These are phyloP conservation scores for Bolinopsis microptera DNA, from an alignment of 37 sponge, comb jelly and placozoan species.

Conservation along the genomic window DNA sequence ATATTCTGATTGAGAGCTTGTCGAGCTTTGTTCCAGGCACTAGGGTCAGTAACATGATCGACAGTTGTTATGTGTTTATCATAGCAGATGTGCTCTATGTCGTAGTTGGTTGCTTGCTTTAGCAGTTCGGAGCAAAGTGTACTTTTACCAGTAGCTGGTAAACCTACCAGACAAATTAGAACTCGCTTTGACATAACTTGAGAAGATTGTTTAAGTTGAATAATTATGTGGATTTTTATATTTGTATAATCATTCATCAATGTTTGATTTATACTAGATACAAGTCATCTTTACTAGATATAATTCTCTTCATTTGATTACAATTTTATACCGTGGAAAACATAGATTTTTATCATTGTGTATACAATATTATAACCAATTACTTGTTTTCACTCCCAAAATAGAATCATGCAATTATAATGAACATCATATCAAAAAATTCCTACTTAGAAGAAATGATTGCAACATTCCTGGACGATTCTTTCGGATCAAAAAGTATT, in stretches of 20 bases:
- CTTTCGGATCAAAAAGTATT: background rate
- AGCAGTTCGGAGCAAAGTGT: background rate
- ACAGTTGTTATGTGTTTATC: background rate
- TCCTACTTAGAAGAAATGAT: background rate
- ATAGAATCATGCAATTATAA: too few relatives aligned
- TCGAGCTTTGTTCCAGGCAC: slow-evolving; percentile 19
- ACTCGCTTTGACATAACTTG: background rate
- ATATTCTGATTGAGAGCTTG: background rate
- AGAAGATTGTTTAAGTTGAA: too few relatives aligned
- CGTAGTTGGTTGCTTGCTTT: background rate
- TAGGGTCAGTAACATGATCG: background rate
- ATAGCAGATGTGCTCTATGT: slow-evolving; percentile 3
- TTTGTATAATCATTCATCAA: too few relatives aligned
- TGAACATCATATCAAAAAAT: too few relatives aligned
- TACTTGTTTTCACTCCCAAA: too few relatives aligned
- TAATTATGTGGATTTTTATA: too few relatives aligned
- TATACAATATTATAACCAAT: too few relatives aligned
- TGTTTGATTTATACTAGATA: too few relatives aligned
- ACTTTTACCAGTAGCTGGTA: slow-evolving; percentile 36
- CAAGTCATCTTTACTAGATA: too few relatives aligned
- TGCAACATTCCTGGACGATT: slow-evolving; percentile 20
- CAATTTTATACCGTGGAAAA: too few relatives aligned
- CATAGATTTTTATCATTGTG: too few relatives aligned
- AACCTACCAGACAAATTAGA: slow-evolving; percentile 40
- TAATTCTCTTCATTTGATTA: too few relatives aligned